Conservation (phyloP, 2,888 invertebrate species). For the Lithosia quadra region DNA sequence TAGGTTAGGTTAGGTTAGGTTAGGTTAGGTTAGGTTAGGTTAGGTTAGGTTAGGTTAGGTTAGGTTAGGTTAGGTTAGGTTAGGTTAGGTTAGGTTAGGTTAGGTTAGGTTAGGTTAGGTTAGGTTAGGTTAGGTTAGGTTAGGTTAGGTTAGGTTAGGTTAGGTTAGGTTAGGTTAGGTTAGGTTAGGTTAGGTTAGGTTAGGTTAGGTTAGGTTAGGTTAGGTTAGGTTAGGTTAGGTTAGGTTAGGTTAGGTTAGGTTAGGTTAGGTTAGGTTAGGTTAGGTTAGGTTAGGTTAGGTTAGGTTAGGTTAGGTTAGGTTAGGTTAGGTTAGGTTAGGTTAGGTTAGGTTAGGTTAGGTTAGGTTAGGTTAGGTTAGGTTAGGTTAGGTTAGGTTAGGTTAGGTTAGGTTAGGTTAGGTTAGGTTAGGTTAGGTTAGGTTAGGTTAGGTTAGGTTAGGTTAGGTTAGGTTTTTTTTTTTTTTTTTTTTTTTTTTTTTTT, state of each 20-base stretch:
- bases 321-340: conserved; percentile 53
- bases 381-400: conserved; percentile 19
- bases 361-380: conserved; percentile 27
- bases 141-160: too few species aligned
- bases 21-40: too few species aligned
- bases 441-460: conserved; percentile 17
- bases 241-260: conserved; percentile 44
- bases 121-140: too few species aligned
- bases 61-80: too few species aligned
- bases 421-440: conserved; percentile 25
- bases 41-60: too few species aligned
- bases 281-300: conserved; percentile 43
- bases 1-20: too few species aligned
- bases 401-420: conserved; percentile 31
- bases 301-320: conserved; percentile 33
- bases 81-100: too few species aligned
- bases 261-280: conserved; percentile 42
- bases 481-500: too few species aligned
- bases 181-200: too few species aligned
- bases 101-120: too few species aligned
- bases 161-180: too few species aligned
- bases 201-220: conserved; percentile 44
- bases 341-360: conserved; percentile 60
- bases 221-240: conserved; percentile 27
- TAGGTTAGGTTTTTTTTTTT: too few species aligned